A percentile compares a stretch with the other conserved stretches of the same genome.
These are phyloP conservation scores for Myotis brandtii DNA, from an alignment of 2,113 vertebrate species.

Conservation along the genomic window DNA sequence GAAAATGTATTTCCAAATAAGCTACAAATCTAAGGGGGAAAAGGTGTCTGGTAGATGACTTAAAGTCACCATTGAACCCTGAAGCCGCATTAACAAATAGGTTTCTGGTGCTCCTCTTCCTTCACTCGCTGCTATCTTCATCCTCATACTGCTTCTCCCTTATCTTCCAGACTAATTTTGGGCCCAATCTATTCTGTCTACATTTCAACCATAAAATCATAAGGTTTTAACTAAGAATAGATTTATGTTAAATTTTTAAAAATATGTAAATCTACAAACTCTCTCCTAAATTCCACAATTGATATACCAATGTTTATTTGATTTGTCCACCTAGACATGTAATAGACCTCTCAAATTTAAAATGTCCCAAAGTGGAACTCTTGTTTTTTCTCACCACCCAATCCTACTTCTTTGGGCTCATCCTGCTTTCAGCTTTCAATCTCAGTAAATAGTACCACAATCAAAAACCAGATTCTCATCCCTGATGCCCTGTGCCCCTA, in stretches of 20 bases:
- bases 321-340: neutral
- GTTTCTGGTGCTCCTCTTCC: neutral
- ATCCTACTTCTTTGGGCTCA: neutral
- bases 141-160: neutral
- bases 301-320: neutral
- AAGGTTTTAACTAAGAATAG: neutral
- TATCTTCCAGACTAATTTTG: neutral
- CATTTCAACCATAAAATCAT: neutral
- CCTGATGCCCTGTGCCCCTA: rapidly evolving
- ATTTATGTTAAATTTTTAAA: neutral
- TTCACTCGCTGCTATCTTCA: neutral
- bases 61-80: neutral
- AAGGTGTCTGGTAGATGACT: neutral
- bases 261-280: neutral
- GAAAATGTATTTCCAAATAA: neutral
- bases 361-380: neutral
- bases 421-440: neutral
- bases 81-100: neutral
- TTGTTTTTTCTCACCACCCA: neutral
- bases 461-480: neutral
- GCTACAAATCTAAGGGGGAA: neutral
- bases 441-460: neutral
- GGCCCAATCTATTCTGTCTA: neutral
- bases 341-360: neutral
- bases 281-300: neutral